phyloP scores from a whole-genome alignment of 2,797 vertebrate species.

The Hoplostethus atlanticus region DNA sequence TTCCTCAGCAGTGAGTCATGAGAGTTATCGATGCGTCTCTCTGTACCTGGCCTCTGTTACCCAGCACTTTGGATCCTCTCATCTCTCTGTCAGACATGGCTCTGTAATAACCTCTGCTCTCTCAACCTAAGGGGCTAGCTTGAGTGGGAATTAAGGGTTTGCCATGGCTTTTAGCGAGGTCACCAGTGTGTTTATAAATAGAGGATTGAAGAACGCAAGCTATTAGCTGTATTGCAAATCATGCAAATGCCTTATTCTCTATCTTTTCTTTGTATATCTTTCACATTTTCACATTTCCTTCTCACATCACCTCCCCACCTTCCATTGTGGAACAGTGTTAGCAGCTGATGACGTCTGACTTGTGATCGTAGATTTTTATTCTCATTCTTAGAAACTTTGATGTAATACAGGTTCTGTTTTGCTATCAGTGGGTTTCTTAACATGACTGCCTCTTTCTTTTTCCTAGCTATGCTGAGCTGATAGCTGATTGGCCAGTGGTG shows the following conservation, averaged over 20 bases:
- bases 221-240: neutral
- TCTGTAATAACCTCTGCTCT: slow-evolving; percentile 1
- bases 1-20: slow-evolving; percentile 78
- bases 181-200: neutral
- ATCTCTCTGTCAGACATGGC: slow-evolving; percentile 5
- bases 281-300: neutral
- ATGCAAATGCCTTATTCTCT: too few relatives aligned
- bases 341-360: too few relatives aligned
- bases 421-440: neutral
- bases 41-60: slow-evolving; percentile 53
- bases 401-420: neutral
- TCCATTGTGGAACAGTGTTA: neutral
- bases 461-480: slow-evolving; percentile 93
- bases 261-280: neutral
- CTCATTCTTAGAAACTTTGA: neutral
- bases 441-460: neutral
- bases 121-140: slow-evolving; percentile 17
- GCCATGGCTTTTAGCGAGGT: slow-evolving; percentile 1
- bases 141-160: slow-evolving; percentile 5
- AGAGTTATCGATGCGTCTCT: slow-evolving; percentile 51
- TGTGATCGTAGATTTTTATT: neutral
- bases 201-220: neutral
- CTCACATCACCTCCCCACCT: neutral
- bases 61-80: slow-evolving; percentile 25
- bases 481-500: slow-evolving; percentile 98